Conservation (phyloP, 2,888 invertebrate genomes). For the Lasioglossum leucozonium region DNA sequence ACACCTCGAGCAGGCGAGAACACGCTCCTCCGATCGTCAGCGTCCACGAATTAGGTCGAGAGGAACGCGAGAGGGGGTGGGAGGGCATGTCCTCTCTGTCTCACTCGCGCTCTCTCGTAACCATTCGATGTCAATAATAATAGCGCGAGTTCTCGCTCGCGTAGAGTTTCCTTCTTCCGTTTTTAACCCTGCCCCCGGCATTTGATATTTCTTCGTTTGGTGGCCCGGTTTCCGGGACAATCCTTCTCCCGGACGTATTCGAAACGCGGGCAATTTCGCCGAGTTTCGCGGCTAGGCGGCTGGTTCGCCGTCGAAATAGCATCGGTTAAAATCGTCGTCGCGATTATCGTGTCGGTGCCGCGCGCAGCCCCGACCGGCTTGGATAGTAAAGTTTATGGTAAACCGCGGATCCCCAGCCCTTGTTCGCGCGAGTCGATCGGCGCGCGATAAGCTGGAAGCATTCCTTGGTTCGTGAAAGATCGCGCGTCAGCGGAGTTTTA, state of each 20-base stretch:
- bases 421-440: neutral
- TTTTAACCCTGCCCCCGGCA: constrained; percentile 20
- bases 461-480: constrained; percentile 10
- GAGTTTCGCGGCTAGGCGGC: neutral
- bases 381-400: constrained; percentile 14
- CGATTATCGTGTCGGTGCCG: neutral
- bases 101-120: constrained; percentile 71
- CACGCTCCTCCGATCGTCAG: constrained; percentile 74
- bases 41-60: constrained; percentile 78
- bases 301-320: neutral
- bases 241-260: too few relatives aligned
- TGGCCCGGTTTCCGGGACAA: constrained; percentile 2
- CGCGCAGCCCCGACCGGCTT: neutral
- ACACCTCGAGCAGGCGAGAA: constrained; percentile 72
- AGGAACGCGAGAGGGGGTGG: constrained; percentile 56
- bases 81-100: constrained; percentile 62
- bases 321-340: neutral
- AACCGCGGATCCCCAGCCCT: neutral
- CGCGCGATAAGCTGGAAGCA: neutral
- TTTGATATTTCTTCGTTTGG: neutral
- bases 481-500: neutral
- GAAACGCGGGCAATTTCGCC: neutral
- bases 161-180: constrained; percentile 57
- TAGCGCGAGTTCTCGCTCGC: constrained; percentile 61
- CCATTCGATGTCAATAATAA: constrained; percentile 70